Base-by-base conservation (phyloP, 2,113 vertebrate species). In the Syrrhaptes paradoxus region DNA sequence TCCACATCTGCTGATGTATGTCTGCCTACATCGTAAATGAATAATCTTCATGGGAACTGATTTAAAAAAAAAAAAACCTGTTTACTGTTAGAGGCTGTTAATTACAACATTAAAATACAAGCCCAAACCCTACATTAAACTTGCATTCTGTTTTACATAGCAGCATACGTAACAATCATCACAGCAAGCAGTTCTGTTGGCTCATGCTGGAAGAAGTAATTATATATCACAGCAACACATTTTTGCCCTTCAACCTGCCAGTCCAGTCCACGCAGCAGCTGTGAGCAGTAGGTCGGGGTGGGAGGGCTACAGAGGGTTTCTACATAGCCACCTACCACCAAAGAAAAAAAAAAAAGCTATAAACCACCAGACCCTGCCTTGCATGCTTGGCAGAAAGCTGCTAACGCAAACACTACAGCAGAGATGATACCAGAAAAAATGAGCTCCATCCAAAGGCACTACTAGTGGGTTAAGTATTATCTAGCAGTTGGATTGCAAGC, bases 101-200 rank as follows among this genome's bases (percentile, higher is more conserved):
- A 97, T 96, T 97, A 95, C 93, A 95, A 80, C 79, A 93, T 91
- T 96, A 95, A 93, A 91, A 96, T 92, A 84, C 80, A 89, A 92
- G 81, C 85, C 75, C 0, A 5, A 94, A 95, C 93, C 92, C 73
- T 48, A 68, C 87, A 93, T 95, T 89, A 95, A 82, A 93, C 87
- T 93, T 72, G 52, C 70, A 79, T 91, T 96, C 85, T 82, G 73
- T 90, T 96, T 93, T 93, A 93, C 90, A 95, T 88, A 85, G 96
- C 75, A 92, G 85, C 59, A 84, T 4, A 96, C 61, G 81, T 94
- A 97, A 89, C 93, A 92, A 90, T 91, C 91, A 96, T 94, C 93
- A 74, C 94, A 86, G 90, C 91, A 74, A 85, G 88, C 85, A 91
- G 83, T 91, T 75, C 73, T 94, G 85, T 84, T 95, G 95, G 94